These are phyloP conservation scores for Periparus ater DNA, from an alignment of 2,797 vertebrate species.

Conservation along the genomic window DNA sequence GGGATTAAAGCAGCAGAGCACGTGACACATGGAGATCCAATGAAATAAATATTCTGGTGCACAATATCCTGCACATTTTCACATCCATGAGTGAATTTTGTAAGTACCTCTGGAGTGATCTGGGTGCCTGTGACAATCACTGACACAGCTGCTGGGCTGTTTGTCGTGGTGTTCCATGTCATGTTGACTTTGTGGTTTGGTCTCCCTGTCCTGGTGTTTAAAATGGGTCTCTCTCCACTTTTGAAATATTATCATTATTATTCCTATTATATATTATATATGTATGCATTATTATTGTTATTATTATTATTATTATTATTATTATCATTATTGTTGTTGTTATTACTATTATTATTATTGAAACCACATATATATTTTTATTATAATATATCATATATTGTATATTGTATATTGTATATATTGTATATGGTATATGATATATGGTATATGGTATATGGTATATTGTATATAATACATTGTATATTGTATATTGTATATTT, in stretches of 20 bases:
- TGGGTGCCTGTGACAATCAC: not conserved
- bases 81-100: not conserved
- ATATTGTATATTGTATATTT: no score
- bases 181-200: not conserved
- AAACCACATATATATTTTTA: no score
- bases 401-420: no score
- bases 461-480: no score
- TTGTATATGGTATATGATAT: no score
- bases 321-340: no score
- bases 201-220: not conserved
- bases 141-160: not conserved
- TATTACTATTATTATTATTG: no score
- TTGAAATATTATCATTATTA: not conserved
- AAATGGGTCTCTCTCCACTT: accelerated
- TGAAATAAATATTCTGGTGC: not conserved
- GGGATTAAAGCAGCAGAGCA: not conserved
- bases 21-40: not conserved
- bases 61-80: not conserved
- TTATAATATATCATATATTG: no score
- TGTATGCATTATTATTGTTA: not conserved
- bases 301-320: no score
- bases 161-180: not conserved
- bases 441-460: no score
- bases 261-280: no score
- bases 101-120: not conserved